Evolutionary conservation across 2,113 vertebrate species (phyloP), one percentile per base, ranked within the genome.

Genomic region (Natator depressus): DNA sequence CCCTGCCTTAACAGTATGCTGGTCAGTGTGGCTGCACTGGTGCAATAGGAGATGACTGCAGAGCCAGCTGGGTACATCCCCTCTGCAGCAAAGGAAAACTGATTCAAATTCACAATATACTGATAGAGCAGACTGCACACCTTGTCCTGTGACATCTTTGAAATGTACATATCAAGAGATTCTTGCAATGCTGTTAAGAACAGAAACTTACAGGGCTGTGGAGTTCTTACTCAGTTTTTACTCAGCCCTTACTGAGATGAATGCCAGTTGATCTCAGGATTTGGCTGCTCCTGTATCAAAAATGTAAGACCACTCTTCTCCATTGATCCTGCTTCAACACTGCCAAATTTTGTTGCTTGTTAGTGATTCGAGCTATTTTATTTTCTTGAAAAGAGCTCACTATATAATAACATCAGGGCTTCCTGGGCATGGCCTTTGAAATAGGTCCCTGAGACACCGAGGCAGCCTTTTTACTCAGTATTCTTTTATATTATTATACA

Each of bases 271-370:
- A 76, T 85, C 47, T 82, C 53, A 65, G 80, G 4, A 4, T 93
- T 90, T 42, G 78, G 11, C 50, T 27, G 92, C n/a, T 80, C 88
- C 2, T 51, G 42, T 53, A 78, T 91, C 53, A 81, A 50, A 2
- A 13, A 20, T 87, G 2, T 75, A 27, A 8, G 75, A 54, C 59
- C 51, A 7, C 72, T 19, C 88, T 89, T 92, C 4, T 53, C 87
- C 35, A 94, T 94, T 82, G 62, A 84, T 94, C 72, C 19, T 93
- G 29, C 51, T 92, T 92, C 13, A 51, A 10, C 76, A 38, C 90
- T 47, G 69, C 35, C 49, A 78, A 46, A 72, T 22, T 38, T 20
- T 72, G n/a, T 38, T 72, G n/a, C 19, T 72, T 5, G n/a, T 72
- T 72, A 72, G 65, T 20, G 9, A 72, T 72, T n/a, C 8, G 10